Base-by-base conservation (phyloP, 1,140 invertebrate species). In the Papilio helenus region DNA sequence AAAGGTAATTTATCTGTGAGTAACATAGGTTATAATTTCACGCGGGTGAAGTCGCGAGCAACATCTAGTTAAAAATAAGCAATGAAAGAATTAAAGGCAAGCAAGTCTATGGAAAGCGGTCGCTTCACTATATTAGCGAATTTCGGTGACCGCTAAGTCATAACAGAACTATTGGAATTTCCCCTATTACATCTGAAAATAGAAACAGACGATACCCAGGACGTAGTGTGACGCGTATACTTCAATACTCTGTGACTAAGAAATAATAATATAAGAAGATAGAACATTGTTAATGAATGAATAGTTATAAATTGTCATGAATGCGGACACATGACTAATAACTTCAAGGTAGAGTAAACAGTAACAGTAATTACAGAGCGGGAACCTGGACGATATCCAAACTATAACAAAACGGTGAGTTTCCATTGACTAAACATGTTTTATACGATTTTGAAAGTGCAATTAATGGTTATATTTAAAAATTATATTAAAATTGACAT, bases 221-320 rank as follows among this genome's bases (percentile, higher is more conserved):
- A 51, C 18, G 4, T n/a, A n/a, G 10, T 14, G 46, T 7, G 8
- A 20, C n/a, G n/a, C 8, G n/a, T 55, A 55, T 2, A 55, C n/a
- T 55, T 55, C n/a, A 55, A 55, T 55, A 8, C n/a, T 20, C 51
- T 55, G 14, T 49, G 46, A 49, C 16, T 49, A 39, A 39, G 34
- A 39, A 39, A 39, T 34, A 39, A 39, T 34, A 34, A 34, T 39
- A 39, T 39, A 39, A 39, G 5, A 39, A 39, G 34, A 39, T 8
- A 39, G 26, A 23, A 29, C 61, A 65, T 65, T 65, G 61, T 65
- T 65, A 26, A 14, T 16, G 10, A 34, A 65, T 65, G 61, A 65
- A 65, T 26, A 61, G 58, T 61, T 61, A 61, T 65, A 29, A 65
- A 65, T 65, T 65, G 26, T 34, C 61, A 65, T 65, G 61, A 65